These are phyloP conservation scores for Brachyhypopomus gauderio DNA, from an alignment of 2,113 vertebrate genomes.

Conservation along the genomic window DNA sequence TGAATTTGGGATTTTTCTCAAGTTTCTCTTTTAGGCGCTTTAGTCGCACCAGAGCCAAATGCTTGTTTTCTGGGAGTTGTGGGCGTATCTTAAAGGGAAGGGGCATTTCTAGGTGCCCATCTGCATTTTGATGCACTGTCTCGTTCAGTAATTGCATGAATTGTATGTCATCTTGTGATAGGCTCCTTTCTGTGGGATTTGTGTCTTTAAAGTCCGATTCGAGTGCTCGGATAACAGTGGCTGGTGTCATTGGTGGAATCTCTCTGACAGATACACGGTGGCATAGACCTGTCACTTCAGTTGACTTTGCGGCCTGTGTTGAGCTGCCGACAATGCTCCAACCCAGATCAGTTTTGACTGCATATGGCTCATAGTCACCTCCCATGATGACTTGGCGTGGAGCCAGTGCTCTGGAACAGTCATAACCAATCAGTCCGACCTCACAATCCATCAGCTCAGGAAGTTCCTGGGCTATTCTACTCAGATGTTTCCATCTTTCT, in stretches of 20 bases:
- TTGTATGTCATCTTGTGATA: slow-evolving; percentile 48
- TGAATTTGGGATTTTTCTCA: slow-evolving; percentile 35
- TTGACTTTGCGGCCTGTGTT: not conserved
- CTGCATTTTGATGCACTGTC: slow-evolving; percentile 9
- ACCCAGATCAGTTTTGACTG: slow-evolving; percentile 18
- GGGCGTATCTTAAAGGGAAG: slow-evolving; percentile 29
- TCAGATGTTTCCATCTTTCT: slow-evolving; percentile 40
- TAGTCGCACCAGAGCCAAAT: slow-evolving; percentile 10
- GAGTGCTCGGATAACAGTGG: slow-evolving; percentile 41
- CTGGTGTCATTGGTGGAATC: slow-evolving; percentile 44
- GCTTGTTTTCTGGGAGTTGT: slow-evolving; percentile 28
- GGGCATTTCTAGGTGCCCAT: slow-evolving; percentile 49
- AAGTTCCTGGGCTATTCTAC: slow-evolving; percentile 17
- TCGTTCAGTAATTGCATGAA: slow-evolving; percentile 32
- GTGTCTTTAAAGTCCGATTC: slow-evolving; percentile 36
- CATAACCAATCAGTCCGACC: slow-evolving; percentile 47
- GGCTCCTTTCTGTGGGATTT: slow-evolving; percentile 12
- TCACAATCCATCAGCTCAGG: slow-evolving; percentile 33
- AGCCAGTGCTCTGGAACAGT: slow-evolving; percentile 36
- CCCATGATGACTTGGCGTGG: slow-evolving; percentile 38
- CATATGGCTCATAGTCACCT: slow-evolving; percentile 3
- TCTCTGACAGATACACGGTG: slow-evolving; percentile 44
- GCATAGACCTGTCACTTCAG: slow-evolving; percentile 30
- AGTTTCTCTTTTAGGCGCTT: slow-evolving; percentile 37
- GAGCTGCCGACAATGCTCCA: slow-evolving; percentile 41